Conservation (phyloP, 2,888 invertebrate species). For the Phrixothrix hirtus region DNA sequence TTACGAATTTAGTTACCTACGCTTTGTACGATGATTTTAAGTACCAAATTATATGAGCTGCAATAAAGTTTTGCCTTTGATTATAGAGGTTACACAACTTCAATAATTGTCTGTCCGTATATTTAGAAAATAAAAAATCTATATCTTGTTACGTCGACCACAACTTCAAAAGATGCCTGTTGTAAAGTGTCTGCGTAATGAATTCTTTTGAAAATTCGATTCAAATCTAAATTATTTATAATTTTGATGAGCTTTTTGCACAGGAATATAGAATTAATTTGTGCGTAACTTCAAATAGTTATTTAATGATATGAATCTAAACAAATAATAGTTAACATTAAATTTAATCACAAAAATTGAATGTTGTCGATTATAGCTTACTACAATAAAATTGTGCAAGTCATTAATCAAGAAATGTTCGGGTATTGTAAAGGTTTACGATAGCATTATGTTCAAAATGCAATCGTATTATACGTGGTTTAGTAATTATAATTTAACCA, state of each 20-base stretch:
- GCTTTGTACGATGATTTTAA: not conserved
- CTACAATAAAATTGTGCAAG: not conserved
- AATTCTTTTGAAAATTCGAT: not conserved
- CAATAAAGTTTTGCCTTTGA: not conserved
- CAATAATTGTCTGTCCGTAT: not conserved
- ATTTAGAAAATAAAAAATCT: too few relatives aligned
- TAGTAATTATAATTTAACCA: not conserved
- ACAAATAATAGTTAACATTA: not conserved
- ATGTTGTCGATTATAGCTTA: not conserved
- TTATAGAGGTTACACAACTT: not conserved
- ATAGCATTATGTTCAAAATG: not conserved
- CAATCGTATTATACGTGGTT: not conserved
- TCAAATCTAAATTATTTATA: not conserved
- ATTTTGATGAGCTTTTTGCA: not conserved
- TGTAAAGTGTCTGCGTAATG: not conserved
- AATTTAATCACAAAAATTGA: not conserved
- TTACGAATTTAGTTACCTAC: not conserved
- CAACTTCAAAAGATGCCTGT: too few relatives aligned
- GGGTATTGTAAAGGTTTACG: not conserved
- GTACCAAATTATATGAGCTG: not conserved
- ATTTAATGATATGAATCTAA: not conserved
- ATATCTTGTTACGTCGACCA: not conserved
- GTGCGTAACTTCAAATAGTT: not conserved
- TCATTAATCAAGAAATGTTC: not conserved
- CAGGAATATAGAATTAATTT: not conserved